A percentile compares a stretch with the other conserved stretches of the same genome.
Evolutionary conservation across 2,113 vertebrate genomes (phyloP).

Genomic region (Chloropsis hardwickii): DNA sequence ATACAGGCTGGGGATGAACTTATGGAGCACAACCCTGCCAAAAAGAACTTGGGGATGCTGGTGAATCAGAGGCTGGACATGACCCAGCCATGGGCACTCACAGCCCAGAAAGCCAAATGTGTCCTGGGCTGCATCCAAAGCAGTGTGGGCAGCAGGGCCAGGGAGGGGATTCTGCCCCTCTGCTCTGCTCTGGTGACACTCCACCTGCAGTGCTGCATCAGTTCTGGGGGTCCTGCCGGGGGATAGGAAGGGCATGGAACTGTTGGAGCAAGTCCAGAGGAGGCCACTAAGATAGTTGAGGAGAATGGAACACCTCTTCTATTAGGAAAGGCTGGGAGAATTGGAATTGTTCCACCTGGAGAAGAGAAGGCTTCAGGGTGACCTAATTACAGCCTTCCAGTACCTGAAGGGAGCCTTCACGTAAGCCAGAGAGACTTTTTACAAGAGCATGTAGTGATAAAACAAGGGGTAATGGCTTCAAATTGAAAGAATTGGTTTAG

Average conservation of each 20-base stretch:
- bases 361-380: not conserved
- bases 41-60: not conserved
- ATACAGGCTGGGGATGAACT: too few relatives aligned
- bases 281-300: not conserved
- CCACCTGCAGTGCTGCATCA: not conserved
- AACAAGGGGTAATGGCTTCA: not conserved
- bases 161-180: not conserved
- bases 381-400: not conserved
- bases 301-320: not conserved
- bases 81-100: not conserved
- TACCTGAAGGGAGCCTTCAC: not conserved
- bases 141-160: not conserved
- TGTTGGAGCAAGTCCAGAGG: not conserved
- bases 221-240: not conserved
- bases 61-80: not conserved
- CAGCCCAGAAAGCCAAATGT: accelerated
- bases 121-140: not conserved
- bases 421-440: not conserved
- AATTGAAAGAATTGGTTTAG: not conserved
- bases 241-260: not conserved
- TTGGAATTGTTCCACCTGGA: not conserved
- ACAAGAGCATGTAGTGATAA: not conserved
- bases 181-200: not conserved
- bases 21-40: accelerated
- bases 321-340: not conserved